A percentile compares a stretch with the other conserved stretches of the same genome.
These are phyloP conservation scores for Nyctalus aviator DNA, from an alignment of 2,797 vertebrate species.

Conservation along the genomic window DNA sequence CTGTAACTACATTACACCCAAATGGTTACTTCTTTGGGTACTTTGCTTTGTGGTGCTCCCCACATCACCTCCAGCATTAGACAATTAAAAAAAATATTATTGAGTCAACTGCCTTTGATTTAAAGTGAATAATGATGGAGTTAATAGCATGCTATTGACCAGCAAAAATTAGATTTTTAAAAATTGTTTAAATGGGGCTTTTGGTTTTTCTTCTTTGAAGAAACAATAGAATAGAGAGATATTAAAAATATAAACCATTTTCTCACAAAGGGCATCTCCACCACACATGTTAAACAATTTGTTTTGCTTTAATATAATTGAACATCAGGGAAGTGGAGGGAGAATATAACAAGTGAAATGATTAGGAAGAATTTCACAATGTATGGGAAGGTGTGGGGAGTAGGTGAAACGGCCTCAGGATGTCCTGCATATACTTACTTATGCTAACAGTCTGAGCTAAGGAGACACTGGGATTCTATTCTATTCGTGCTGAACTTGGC, in stretches of 20 bases:
- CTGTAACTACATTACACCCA: fast-evolving
- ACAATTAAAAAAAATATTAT: not conserved
- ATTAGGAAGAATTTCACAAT: not conserved
- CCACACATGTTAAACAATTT: not conserved
- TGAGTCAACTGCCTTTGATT: not conserved
- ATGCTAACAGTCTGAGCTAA: not conserved
- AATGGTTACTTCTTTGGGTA: not conserved
- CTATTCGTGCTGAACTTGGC: not conserved
- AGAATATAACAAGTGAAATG: not conserved
- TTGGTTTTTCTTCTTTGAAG: not conserved
- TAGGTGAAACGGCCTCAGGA: not conserved
- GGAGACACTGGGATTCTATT: not conserved
- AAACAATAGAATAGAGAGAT: not conserved
- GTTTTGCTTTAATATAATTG: not conserved
- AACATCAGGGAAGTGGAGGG: not conserved
- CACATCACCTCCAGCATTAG: not conserved
- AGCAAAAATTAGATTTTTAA: not conserved
- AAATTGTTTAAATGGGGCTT: not conserved
- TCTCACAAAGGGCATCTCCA: not conserved
- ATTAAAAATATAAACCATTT: not conserved
- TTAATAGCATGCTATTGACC: not conserved
- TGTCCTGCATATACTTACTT: not conserved
- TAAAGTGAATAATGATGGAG: not conserved
- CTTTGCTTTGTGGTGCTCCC: not conserved
- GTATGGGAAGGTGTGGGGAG: not conserved